These are phyloP conservation scores for Dryadula phaetusa DNA, from an alignment of 2,888 invertebrate genomes.

Conservation along the genomic window DNA sequence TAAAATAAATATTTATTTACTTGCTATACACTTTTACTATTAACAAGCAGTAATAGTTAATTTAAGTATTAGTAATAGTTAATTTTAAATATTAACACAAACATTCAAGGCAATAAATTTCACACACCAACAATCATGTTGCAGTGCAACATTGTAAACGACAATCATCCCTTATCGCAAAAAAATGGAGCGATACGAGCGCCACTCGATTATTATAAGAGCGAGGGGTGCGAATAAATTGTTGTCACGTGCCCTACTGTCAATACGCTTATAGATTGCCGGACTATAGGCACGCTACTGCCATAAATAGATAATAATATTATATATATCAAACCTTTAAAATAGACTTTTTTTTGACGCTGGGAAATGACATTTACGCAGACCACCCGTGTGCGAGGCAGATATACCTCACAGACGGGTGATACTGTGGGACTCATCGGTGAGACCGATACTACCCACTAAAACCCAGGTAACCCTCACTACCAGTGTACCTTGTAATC, in stretches of 20 bases:
- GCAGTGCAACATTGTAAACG: background rate
- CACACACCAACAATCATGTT: background rate
- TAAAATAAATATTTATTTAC: background rate
- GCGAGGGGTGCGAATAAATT: conserved; percentile 39
- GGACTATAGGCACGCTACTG: conserved; percentile 15
- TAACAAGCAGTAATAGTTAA: background rate
- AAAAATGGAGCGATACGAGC: conserved; percentile 23
- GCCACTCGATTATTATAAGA: conserved; percentile 27
- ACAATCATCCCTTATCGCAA: conserved; percentile 13
- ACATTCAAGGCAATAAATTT: background rate
- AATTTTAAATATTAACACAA: background rate
- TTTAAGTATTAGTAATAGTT: too few relatives aligned
- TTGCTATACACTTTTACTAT: too few relatives aligned
- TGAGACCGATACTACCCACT: too few relatives aligned
- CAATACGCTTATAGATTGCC: conserved; percentile 18
- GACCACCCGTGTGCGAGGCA: too few relatives aligned
- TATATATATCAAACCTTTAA: too few relatives aligned
- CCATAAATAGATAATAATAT: conserved; percentile 30
- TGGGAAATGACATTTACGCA: background rate
- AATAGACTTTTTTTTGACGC: too few relatives aligned
- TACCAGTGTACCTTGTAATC: too few relatives aligned
- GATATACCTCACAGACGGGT: too few relatives aligned
- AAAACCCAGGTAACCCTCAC: too few relatives aligned
- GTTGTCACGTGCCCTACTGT: conserved; percentile 42
- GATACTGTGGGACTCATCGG: too few relatives aligned